Base-by-base conservation (phyloP, 2,113 vertebrate species). In the Echinops telfairi region DNA sequence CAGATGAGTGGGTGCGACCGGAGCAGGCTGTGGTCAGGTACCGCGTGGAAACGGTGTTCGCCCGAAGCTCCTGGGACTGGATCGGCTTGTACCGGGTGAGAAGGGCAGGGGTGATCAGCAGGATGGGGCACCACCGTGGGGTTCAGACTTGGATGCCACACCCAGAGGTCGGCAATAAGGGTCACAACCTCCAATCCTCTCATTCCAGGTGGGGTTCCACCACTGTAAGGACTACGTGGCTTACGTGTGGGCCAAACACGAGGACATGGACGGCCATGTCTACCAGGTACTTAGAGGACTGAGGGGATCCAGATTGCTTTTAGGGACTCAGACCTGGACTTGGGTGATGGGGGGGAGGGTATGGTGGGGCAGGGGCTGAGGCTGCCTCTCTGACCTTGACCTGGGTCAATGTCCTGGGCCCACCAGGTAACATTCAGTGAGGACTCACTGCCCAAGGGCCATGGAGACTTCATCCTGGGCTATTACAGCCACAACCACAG, bases 11-110 rank as follows among this genome's bases (percentile, higher is more conserved):
- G 99, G 97, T 95, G 80, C 98, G 98, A 94, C 98, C 98, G 0
- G 98, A 99, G 64, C 99, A 99, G 89, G 98, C 99, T 0, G 97
- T 98, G 81, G 98, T 99, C 88, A 98, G 97, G 95, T 99, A 99
- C 96, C 98, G 97, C 80, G 96, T 99, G 95, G 98, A 98, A 11
- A 96, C 97, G 0, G 97, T 96, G 85, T 99, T 99, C 91, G 98
- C 99, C 95, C 99, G 99, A 91, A 99, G 99, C 96, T 99, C 99
- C 78, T 99, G 99, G 99, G 99, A 99, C 98, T 99, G 99, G 99
- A 99, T 99, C 6, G 99, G 99, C 89, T 98, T 99, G 93, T 99
- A 99, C 96, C 98, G 98, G 98, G 99, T 99, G 95, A 98, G 95
- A 40, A 76, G 73, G 58, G 36, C 23, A 43, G 68, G 64, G 20